Percentiles rank a stretch among this genome's conserved stretches.
These are phyloP conservation scores for Periphyllus acericola DNA, from an alignment of 2,888 invertebrate species.

Conservation along the genomic window DNA sequence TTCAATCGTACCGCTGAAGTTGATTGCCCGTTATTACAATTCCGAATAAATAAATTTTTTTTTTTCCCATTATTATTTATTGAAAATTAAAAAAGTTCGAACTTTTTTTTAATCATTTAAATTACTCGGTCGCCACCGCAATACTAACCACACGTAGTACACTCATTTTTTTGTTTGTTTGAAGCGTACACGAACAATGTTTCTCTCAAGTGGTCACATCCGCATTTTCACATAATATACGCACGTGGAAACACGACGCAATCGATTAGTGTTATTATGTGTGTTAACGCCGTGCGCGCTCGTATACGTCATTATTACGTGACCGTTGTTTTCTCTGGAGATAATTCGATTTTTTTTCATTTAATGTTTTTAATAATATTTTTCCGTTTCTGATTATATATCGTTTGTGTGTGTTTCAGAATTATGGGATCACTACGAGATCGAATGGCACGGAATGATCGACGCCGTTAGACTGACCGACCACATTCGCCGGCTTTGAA, in stretches of 20 bases:
- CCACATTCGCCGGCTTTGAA: slow-evolving; percentile 6
- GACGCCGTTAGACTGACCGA: slow-evolving; percentile 5
- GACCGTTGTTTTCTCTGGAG: background rate
- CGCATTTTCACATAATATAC: background rate
- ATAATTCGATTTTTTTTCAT: background rate
- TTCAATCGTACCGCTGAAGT: background rate
- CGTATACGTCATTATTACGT: background rate
- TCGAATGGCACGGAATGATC: background rate
- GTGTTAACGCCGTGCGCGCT: background rate
- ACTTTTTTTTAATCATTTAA: background rate
- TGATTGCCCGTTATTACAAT: background rate
- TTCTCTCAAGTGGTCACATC: slow-evolving; percentile 29
- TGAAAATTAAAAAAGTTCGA: background rate
- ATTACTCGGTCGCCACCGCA: background rate
- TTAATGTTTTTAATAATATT: background rate
- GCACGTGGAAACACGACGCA: background rate
- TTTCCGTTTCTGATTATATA: background rate
- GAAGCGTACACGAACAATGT: background rate
- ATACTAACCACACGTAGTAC: background rate
- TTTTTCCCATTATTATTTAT: background rate
- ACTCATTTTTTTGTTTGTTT: background rate
- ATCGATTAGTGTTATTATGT: slow-evolving; percentile 10
- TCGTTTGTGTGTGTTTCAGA: slow-evolving; percentile 18
- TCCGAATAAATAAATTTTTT: slow-evolving; percentile 27
- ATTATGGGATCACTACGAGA: slow-evolving; percentile 14